A percentile compares a stretch with the other conserved stretches of the same genome.
Evolutionary conservation across 2,113 vertebrate genomes (phyloP).

Genomic region (Cryptoleucopteryx plumbea): DNA sequence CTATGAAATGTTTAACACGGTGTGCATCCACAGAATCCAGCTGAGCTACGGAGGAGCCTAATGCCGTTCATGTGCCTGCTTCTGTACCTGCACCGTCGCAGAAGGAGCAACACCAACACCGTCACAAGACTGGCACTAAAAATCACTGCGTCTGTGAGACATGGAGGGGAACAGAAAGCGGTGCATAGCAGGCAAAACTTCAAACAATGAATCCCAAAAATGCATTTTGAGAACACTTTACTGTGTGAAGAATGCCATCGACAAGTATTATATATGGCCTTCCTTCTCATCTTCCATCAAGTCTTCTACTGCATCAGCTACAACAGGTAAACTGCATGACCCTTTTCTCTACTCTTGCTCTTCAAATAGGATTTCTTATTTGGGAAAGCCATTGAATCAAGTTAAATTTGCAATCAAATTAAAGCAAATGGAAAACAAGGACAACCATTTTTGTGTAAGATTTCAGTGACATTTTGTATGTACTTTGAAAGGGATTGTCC

Average conservation of each 20-base stretch:
- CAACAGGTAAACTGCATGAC: neutral
- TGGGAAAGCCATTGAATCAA: neutral
- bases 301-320: neutral
- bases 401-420: neutral
- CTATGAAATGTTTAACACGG: neutral
- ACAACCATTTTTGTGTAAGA: neutral
- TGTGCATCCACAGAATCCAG: neutral
- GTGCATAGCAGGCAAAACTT: neutral
- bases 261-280: neutral
- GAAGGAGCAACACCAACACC: neutral
- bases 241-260: neutral
- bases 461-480: neutral
- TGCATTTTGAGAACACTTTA: neutral
- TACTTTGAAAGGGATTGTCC: neutral
- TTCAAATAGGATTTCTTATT: neutral
- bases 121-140: neutral
- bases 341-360: neutral
- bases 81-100: neutral
- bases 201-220: neutral
- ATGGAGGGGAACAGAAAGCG: neutral
- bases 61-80: fast-evolving
- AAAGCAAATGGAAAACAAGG: neutral
- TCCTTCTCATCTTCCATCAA: neutral
- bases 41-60: neutral
- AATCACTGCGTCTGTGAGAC: neutral